Base-by-base conservation (phyloP, 2,113 vertebrate species). In the Ceratotherium simum region DNA sequence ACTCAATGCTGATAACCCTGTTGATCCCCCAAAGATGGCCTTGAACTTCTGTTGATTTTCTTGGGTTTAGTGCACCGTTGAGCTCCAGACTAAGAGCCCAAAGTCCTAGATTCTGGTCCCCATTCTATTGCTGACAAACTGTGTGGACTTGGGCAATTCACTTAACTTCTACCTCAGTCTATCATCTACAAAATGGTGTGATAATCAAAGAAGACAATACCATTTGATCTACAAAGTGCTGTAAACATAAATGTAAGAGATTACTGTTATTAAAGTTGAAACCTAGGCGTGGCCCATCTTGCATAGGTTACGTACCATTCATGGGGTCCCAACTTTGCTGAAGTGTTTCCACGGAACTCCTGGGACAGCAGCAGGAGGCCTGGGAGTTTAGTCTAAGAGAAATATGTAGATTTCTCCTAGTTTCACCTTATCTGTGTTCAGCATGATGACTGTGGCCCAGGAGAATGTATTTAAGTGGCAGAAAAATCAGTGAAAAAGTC, bases 41-140 rank as follows among this genome's bases (percentile, higher is more conserved):
- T 88, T 87, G 86, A 79, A 69, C 31, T n/a, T 79, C n/a, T 85
- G 87, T 48, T 85, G 65, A 73, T 29, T 89, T 89, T 82, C 54
- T 76, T 75, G 51, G 73, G 36, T 78, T 88, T n/a, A 3, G 36
- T 14, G 27, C 27, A 23, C 23, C 20, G 60, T 16, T 65, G 51
- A 95, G 33, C 27, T 29, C 17, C 27, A 65, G 90, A 90, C 25
- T 33, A 51, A 65, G 23, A 65, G 51, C 31, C 76, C 62, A 42
- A 39, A 83, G 29, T 36, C 20, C 56, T 91, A 72, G 21, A 21
- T 79, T 95, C 56, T 65, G 29, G 54, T 67, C 33, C 33, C 58
- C 39, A 21, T 64, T 76, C 73, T 51, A 13, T 80, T 62, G n/a
- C 76, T 80, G 42, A 75, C 72, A 83, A 54, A 31, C 73, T 48